Evolutionary conservation across 2,888 invertebrate genomes (phyloP).

Genomic region (Rotaria magnacalcarata): DNA sequence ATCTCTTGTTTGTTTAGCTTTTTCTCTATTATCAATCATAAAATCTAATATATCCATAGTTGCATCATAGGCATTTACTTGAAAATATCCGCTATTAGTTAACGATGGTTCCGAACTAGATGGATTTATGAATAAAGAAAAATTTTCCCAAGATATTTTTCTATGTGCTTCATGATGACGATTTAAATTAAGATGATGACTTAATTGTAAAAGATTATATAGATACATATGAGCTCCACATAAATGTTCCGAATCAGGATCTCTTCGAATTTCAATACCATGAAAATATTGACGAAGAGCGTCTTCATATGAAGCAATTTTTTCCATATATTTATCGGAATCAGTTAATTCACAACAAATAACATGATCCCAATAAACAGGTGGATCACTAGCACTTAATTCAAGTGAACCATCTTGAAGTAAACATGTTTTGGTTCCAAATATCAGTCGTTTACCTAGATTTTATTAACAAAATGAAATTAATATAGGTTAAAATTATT

Average conservation of each 20-base stretch:
- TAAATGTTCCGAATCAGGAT: background rate
- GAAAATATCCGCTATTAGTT: background rate
- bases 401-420: constrained; percentile 16
- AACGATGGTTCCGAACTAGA: background rate
- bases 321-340: background rate
- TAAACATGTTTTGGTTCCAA: background rate
- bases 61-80: background rate
- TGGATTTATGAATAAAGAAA: background rate
- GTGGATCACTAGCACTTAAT: constrained; percentile 3
- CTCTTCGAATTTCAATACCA: background rate
- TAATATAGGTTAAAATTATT: background rate
- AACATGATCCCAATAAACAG: constrained; percentile 5
- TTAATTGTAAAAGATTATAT: background rate
- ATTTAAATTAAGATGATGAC: background rate
- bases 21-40: background rate
- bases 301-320: background rate
- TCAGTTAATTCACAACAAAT: background rate
- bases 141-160: background rate
- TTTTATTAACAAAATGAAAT: background rate
- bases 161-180: constrained; percentile 5
- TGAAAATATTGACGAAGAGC: background rate
- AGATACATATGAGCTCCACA: background rate
- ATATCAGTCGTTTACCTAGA: background rate
- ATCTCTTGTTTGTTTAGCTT: background rate
- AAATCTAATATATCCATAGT: constrained; percentile 9